Evolutionary conservation across 2,888 invertebrate genomes (phyloP).

Genomic region (Troides aeacus): DNA sequence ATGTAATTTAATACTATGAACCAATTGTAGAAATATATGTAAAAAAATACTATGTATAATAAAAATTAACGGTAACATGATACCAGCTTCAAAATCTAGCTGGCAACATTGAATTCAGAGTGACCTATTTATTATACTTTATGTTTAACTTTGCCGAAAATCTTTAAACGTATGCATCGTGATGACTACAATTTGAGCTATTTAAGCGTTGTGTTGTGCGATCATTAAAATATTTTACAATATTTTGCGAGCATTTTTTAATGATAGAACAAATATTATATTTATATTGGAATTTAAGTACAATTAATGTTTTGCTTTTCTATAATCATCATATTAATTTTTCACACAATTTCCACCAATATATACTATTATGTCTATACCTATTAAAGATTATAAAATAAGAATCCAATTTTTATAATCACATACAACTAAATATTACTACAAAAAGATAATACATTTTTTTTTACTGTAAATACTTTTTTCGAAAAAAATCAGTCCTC

Average conservation of each 20-base stretch:
- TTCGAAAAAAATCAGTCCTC: slow-evolving; percentile 18
- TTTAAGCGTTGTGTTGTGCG: slow-evolving; percentile 24
- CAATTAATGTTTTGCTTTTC: slow-evolving; percentile 2
- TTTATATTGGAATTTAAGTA: slow-evolving; percentile 18
- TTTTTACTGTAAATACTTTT: slow-evolving; percentile 15
- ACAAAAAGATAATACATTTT: slow-evolving; percentile 21
- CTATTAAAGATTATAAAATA: slow-evolving; percentile 7
- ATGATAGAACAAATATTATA: not conserved
- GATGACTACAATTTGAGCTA: slow-evolving; percentile 23
- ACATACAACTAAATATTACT: slow-evolving; percentile 17
- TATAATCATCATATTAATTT: not conserved
- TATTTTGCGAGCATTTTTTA: slow-evolving; percentile 3
- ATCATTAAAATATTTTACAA: slow-evolving; percentile 5
- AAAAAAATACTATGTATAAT: not conserved
- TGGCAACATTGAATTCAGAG: not conserved
- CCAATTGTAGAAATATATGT: not conserved
- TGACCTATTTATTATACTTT: not conserved
- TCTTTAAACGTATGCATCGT: not conserved
- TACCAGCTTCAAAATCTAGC: not conserved
- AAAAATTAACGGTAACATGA: no score
- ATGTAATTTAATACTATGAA: not conserved
- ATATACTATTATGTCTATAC: not conserved
- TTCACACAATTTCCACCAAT: not conserved
- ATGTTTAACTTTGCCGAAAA: no score
- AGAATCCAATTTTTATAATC: slow-evolving; percentile 3